phyloP scores from a whole-genome alignment of 2,113 vertebrate species.

The Nerophis lumbriciformis region DNA sequence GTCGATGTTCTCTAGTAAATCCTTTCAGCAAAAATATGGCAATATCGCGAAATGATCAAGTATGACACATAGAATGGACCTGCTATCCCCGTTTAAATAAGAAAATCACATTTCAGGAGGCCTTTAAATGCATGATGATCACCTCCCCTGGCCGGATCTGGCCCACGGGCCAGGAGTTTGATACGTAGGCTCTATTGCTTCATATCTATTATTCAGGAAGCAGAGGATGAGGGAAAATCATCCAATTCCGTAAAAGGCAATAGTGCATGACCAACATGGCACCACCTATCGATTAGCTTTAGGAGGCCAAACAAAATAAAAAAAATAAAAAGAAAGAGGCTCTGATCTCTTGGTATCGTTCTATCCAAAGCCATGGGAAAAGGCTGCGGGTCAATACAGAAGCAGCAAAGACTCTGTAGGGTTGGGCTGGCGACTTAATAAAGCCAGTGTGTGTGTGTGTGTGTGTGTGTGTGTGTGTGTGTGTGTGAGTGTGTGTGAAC shows the following conservation, averaged over 20 bases:
- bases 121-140: no score
- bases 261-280: constrained; percentile 32
- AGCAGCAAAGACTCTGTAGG: constrained; percentile 33
- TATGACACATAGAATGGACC: no score
- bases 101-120: no score
- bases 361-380: constrained; percentile 53
- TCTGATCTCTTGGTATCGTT: constrained; percentile 53
- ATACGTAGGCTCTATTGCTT: constrained; percentile 41
- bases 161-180: neutral
- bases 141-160: no score
- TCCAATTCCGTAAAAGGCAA: constrained; percentile 23
- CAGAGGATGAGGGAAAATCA: constrained; percentile 29
- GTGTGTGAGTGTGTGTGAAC: constrained; percentile 38
- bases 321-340: constrained; percentile 49
- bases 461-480: constrained; percentile 21
- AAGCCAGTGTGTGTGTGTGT: constrained; percentile 47
- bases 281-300: constrained; percentile 51
- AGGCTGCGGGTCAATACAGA: constrained; percentile 63
- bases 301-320: constrained; percentile 54
- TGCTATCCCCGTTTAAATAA: no score
- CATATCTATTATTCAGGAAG: constrained; percentile 34
- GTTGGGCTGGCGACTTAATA: constrained; percentile 58
- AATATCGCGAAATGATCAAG: no score
- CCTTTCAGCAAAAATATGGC: no score
- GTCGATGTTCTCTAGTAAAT: no score